Conservation (phyloP, 2,113 vertebrate genomes). For the Balaenoptera acutorostrata region DNA sequence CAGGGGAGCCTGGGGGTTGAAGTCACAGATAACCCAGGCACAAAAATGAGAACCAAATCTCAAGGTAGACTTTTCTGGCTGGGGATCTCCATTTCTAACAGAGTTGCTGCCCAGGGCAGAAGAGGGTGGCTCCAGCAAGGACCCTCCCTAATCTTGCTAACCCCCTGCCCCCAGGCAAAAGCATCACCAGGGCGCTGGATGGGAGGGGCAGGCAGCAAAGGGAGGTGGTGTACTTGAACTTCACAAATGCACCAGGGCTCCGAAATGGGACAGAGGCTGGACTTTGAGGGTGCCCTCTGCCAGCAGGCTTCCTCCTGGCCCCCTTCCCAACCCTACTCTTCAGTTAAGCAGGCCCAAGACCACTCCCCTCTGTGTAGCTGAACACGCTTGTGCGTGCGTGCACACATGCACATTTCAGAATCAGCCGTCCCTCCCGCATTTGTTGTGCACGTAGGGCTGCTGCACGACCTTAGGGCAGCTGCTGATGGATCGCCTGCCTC, state of each 20-base stretch:
- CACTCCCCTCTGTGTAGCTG: accelerated
- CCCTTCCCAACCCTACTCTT: accelerated
- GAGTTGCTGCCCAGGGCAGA: not conserved
- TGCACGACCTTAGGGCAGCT: accelerated
- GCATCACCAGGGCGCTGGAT: not conserved
- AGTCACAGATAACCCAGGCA: not conserved
- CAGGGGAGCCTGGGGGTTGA: not conserved
- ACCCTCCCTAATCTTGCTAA: too few relatives aligned
- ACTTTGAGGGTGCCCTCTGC: not conserved
- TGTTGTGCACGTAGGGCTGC: not conserved
- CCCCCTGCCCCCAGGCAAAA: not conserved
- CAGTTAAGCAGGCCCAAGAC: not conserved
- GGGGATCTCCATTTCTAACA: not conserved
- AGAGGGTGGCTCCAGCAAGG: not conserved
- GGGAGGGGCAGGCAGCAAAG: not conserved
- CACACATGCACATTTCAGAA: accelerated
- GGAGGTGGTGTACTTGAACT: not conserved
- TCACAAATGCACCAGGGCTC: too few relatives aligned
- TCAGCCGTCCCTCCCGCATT: accelerated
- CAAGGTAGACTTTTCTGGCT: not conserved
- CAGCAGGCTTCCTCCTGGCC: not conserved
- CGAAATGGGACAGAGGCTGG: not conserved
- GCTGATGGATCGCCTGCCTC: accelerated
- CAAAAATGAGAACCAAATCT: not conserved
- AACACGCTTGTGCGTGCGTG: accelerated